These are phyloP conservation scores for Scylla paramamosain DNA, from an alignment of 1,140 invertebrate genomes.

Conservation along the genomic window DNA sequence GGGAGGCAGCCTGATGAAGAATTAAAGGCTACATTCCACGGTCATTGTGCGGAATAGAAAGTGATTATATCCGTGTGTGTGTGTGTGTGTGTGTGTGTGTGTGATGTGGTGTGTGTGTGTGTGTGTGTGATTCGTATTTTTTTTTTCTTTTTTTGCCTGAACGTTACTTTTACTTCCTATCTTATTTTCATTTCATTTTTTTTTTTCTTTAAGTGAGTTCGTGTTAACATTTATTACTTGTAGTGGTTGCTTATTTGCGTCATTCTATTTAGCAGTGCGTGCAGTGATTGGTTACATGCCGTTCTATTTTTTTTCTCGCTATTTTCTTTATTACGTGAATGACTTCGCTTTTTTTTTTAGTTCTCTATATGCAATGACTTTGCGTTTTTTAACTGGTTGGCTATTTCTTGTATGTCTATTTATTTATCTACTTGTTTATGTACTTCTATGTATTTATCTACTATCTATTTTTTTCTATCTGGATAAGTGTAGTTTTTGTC, in stretches of 20 bases:
- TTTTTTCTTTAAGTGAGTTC: background rate
- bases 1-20: background rate
- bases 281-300: too few species aligned
- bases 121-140: background rate
- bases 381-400: too few species aligned
- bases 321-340: background rate
- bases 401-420: background rate
- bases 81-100: conserved; percentile 34
- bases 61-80: background rate
- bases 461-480: too few species aligned
- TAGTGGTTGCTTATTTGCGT: too few species aligned
- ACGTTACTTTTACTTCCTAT: background rate
- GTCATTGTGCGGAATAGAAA: conserved; percentile 21
- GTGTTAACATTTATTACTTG: too few species aligned
- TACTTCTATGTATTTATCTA: background rate
- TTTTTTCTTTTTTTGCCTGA: background rate
- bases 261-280: too few species aligned
- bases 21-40: background rate
- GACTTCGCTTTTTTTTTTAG: too few species aligned
- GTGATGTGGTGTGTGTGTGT: conserved; percentile 29
- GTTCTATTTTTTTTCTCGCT: background rate
- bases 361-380: too few species aligned
- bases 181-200: background rate
- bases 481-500: background rate
- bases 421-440: background rate